These are phyloP conservation scores for Sinonovacula constricta DNA, from an alignment of 1,140 invertebrate genomes.

Conservation along the genomic window DNA sequence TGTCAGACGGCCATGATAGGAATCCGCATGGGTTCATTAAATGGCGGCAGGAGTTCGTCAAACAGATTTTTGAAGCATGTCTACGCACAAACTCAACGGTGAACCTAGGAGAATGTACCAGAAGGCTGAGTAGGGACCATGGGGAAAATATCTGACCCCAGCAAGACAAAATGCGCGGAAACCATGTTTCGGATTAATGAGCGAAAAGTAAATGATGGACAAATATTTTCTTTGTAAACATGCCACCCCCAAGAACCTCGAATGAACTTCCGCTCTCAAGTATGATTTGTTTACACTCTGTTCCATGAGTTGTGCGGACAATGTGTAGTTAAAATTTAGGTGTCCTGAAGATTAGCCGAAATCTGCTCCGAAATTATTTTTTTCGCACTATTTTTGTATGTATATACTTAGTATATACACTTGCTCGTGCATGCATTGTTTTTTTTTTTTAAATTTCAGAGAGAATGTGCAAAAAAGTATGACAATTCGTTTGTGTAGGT, in stretches of 20 bases:
- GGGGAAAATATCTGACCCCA: no score
- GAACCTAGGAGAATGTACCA: no score
- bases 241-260: slow-evolving; percentile 41
- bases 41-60: no score
- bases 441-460: background rate
- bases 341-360: slow-evolving; percentile 3
- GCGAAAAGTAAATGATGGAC: slow-evolving; percentile 48
- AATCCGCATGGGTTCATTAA: slow-evolving; percentile 9
- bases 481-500: no score
- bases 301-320: background rate
- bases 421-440: background rate
- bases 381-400: background rate
- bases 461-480: no score
- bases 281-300: slow-evolving; percentile 24
- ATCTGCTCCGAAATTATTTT: background rate
- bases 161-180: no score
- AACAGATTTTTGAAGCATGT: no score
- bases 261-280: slow-evolving; percentile 40
- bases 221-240: slow-evolving; percentile 60
- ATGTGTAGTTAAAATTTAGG: slow-evolving; percentile 16
- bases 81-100: no score
- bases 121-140: no score
- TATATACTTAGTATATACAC: background rate
- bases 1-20: slow-evolving; percentile 27
- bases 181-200: slow-evolving; percentile 35